Evolutionary conservation across 2,888 invertebrate genomes (phyloP).

Genomic region (Andricus curvator): DNA sequence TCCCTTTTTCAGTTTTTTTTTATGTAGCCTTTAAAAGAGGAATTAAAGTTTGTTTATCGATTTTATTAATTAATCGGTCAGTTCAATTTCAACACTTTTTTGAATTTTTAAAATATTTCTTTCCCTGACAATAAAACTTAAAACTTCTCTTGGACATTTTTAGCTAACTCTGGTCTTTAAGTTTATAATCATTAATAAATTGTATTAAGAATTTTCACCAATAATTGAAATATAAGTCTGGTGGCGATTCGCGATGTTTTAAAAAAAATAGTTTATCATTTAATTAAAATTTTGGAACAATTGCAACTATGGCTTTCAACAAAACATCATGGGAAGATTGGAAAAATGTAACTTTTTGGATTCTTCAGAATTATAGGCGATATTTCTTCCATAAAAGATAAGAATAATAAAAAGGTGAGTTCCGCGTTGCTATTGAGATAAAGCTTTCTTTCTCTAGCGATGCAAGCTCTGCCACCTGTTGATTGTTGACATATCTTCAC

Average conservation of each 20-base stretch:
- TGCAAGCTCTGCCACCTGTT: conserved; percentile 28
- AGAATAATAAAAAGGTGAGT: conserved; percentile 30
- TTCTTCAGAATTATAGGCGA: not conserved
- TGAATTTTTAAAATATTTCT: not conserved
- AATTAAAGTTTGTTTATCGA: too few species aligned
- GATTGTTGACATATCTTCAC: conserved; percentile 23
- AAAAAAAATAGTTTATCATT: not conserved
- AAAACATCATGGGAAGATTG: not conserved
- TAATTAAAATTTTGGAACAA: not conserved
- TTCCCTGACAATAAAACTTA: not conserved
- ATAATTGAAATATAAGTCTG: not conserved
- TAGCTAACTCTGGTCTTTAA: not conserved
- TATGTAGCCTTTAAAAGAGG: not conserved
- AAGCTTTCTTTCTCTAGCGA: conserved; percentile 23
- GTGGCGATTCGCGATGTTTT: not conserved
- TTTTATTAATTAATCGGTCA: too few species aligned
- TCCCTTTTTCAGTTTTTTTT: not conserved
- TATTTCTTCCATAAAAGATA: not conserved
- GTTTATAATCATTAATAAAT: not conserved
- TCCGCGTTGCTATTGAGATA: not conserved
- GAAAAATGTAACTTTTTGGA: conserved; percentile 10
- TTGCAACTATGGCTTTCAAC: not conserved
- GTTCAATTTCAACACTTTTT: not conserved
- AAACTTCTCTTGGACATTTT: not conserved
- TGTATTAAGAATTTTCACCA: not conserved